Percentiles rank a stretch among this genome's conserved stretches.
These are phyloP conservation scores for Mustela nigripes DNA, from an alignment of 2,113 vertebrate species.

Conservation along the genomic window DNA sequence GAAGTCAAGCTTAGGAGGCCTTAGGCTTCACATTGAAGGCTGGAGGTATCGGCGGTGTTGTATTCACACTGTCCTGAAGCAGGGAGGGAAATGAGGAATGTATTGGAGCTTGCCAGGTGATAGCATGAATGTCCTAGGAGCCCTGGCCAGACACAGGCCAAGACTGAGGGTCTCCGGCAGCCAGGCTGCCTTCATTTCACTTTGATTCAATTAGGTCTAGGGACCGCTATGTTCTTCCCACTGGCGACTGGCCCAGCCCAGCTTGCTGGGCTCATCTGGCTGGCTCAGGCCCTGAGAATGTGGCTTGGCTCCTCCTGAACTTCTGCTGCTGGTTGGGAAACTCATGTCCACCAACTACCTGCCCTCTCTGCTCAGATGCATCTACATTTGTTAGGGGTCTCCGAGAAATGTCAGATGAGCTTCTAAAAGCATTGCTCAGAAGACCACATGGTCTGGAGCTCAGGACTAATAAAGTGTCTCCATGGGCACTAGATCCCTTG, in stretches of 20 bases:
- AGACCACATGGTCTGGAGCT: neutral
- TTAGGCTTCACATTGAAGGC: neutral
- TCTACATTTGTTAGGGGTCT: neutral
- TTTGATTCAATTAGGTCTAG: neutral
- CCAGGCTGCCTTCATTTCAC: neutral
- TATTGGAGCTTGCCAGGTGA: neutral
- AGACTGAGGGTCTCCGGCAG: neutral
- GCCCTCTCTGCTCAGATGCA: neutral
- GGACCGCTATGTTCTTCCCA: neutral
- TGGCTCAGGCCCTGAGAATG: neutral
- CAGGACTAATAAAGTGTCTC: neutral
- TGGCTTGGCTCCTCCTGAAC: neutral
- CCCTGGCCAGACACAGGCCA: neutral
- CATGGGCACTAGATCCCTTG: neutral
- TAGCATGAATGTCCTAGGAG: neutral
- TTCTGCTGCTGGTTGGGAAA: neutral
- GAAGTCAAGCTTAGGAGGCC: neutral
- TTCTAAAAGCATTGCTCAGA: neutral
- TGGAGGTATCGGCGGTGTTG: neutral
- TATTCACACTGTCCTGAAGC: neutral
- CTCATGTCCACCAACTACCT: neutral
- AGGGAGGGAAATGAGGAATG: neutral
- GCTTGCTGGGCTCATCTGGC: neutral
- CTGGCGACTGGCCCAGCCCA: neutral
- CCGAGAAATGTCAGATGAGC: accelerated